phyloP scores from a whole-genome alignment of 1,140 invertebrate species.

The Diuraphis noxia region DNA sequence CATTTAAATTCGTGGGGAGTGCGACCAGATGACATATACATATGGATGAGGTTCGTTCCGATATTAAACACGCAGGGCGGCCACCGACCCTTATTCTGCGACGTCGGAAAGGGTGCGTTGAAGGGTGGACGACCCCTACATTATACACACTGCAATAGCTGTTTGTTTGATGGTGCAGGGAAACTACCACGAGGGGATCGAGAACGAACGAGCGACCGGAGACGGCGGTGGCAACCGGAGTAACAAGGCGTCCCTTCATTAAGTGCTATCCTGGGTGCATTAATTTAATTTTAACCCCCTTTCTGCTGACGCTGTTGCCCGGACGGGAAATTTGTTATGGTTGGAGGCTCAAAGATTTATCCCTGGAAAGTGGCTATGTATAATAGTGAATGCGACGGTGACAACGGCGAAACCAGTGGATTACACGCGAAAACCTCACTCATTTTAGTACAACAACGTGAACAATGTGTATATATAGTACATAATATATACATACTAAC shows the following conservation, averaged over 20 bases:
- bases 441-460: not conserved
- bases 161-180: slow-evolving; percentile 38
- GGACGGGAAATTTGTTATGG: slow-evolving; percentile 41
- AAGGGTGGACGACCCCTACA: not conserved
- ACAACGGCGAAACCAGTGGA: slow-evolving; percentile 15
- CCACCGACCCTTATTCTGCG: not conserved
- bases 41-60: slow-evolving; percentile 52
- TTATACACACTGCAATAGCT: not conserved
- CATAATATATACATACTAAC: not conserved
- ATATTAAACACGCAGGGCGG: slow-evolving; percentile 29
- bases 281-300: slow-evolving; percentile 48
- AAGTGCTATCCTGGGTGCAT: slow-evolving; percentile 53
- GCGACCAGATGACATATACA: slow-evolving; percentile 49
- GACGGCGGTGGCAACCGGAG: slow-evolving; percentile 3
- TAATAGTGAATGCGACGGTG: slow-evolving; percentile 31
- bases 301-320: not conserved
- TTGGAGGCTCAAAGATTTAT: slow-evolving; percentile 35
- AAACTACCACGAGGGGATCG: not conserved
- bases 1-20: slow-evolving; percentile 50
- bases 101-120: not conserved
- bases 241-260: slow-evolving; percentile 54
- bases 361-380: slow-evolving; percentile 13
- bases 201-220: not conserved
- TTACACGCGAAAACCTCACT: slow-evolving; percentile 7
- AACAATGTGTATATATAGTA: not conserved